Base-by-base conservation (phyloP, 2,888 invertebrate genomes). In the Torymus texanus region DNA sequence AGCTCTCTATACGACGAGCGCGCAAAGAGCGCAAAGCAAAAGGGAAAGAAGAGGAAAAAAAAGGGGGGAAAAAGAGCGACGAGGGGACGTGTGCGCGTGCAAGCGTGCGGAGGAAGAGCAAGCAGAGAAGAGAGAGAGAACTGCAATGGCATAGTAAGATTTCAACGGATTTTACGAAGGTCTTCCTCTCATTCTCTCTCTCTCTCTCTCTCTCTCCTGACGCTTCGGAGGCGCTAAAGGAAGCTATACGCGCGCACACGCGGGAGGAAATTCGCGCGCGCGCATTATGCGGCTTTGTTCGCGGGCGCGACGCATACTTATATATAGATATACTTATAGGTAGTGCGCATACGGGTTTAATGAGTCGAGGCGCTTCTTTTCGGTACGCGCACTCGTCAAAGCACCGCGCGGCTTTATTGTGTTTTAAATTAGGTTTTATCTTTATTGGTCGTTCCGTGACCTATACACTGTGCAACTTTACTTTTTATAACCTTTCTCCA, bases 91-190 rank as follows among this genome's bases (percentile, higher is more conserved):
- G 58, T n/a, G 58, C 1, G n/a, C 10, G 58, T 58, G 41, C 41
- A 41, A 41, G 41, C 41, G 41, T 41, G 41, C 41, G 41, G n/a
- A 58, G 16, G n/a, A n/a, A 14, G 58, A 58, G 16, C 58, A 14
- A 58, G 58, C 5, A 16, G 41, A 41, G 24, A 12, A 13, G 66
- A 51, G 24, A 18, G 56, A 13, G 56, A 56, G n/a, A 51, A 29
- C 24, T 51, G 29, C 72, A 67, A 24, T 55, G 79, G 71, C 73
- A 59, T 76, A 73, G 80, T 80, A 80, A 80, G 76, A 76, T 80
- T 80, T 80, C 73, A 67, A 76, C 62, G 76, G 76, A 76, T 73
- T 80, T 76, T 73, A 68, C 76, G 71, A 76, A 76, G 75, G 76
- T 73, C 76, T 76, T 71, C 71, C 41, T 55, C 41, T 41, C 41